Percentiles rank a stretch among this genome's conserved stretches.
These are phyloP conservation scores for Ligdia adustata DNA, from an alignment of 2,888 invertebrate species.

Conservation along the genomic window DNA sequence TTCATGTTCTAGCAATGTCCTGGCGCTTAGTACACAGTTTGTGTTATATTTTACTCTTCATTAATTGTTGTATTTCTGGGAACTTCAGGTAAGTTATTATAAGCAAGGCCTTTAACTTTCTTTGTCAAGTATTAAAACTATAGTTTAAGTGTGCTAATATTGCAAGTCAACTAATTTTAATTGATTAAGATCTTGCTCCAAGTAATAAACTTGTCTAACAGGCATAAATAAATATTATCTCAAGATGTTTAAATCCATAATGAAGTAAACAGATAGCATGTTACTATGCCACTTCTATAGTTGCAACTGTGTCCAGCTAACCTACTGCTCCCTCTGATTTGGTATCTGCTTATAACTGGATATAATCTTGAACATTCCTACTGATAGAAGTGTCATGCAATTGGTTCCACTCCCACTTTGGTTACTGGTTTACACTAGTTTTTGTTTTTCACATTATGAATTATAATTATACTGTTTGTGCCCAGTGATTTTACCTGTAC, in stretches of 20 bases:
- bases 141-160: no score
- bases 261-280: no score
- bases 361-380: constrained; percentile 11
- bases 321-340: constrained; percentile 13
- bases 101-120: neutral
- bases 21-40: neutral
- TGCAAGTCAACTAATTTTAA: no score
- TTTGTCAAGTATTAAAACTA: no score
- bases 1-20: constrained; percentile 3
- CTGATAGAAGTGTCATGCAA: constrained; percentile 12
- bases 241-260: no score
- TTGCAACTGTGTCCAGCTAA: no score
- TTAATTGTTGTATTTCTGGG: neutral
- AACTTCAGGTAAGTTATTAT: constrained; percentile 7
- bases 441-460: constrained; percentile 4
- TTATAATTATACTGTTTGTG: no score
- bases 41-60: neutral
- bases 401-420: constrained; percentile 2
- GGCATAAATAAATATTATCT: no score
- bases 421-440: constrained; percentile 10
- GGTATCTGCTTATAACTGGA: constrained; percentile 13
- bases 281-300: no score
- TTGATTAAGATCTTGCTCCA: no score
- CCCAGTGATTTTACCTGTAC: no score
- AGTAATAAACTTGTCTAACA: no score